These are phyloP conservation scores for Liodrosophila aerea DNA, from an alignment of 2,888 invertebrate species.

Conservation along the genomic window DNA sequence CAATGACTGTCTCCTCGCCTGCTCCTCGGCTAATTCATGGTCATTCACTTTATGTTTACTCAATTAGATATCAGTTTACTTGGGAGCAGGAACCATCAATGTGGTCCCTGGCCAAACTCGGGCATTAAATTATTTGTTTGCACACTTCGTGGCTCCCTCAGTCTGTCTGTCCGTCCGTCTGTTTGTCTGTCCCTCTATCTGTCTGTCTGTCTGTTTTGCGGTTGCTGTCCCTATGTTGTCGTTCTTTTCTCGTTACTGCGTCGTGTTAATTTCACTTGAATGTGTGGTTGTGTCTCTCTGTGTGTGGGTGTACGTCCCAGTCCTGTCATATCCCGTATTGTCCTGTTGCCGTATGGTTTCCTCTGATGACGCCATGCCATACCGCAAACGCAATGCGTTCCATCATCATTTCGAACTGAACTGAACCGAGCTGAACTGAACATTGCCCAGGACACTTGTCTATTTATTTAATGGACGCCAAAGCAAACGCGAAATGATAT, in stretches of 20 bases:
- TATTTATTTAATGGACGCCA: conserved; percentile 49
- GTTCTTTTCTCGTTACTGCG: conserved; percentile 25
- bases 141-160: conserved; percentile 7
- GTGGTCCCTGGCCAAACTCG: background rate
- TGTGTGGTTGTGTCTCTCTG: conserved; percentile 30
- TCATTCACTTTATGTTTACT: conserved; percentile 58
- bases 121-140: conserved; percentile 43
- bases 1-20: background rate
- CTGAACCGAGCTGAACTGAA: too few relatives aligned
- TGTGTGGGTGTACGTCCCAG: background rate
- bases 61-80: conserved; percentile 72
- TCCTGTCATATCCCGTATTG: background rate
- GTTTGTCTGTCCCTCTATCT: background rate
- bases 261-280: conserved; percentile 45
- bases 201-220: background rate
- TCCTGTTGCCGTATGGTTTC: conserved; percentile 16
- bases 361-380: conserved; percentile 44
- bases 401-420: conserved; percentile 33
- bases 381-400: conserved; percentile 22
- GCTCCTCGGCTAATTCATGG: conserved; percentile 36
- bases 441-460: conserved; percentile 40
- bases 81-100: conserved; percentile 26
- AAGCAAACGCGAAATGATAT: conserved; percentile 7
- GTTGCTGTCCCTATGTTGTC: conserved; percentile 1
- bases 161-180: background rate